Evolutionary conservation across 2,797 vertebrate species (phyloP).

Genomic region (Chloroceryle amazona): DNA sequence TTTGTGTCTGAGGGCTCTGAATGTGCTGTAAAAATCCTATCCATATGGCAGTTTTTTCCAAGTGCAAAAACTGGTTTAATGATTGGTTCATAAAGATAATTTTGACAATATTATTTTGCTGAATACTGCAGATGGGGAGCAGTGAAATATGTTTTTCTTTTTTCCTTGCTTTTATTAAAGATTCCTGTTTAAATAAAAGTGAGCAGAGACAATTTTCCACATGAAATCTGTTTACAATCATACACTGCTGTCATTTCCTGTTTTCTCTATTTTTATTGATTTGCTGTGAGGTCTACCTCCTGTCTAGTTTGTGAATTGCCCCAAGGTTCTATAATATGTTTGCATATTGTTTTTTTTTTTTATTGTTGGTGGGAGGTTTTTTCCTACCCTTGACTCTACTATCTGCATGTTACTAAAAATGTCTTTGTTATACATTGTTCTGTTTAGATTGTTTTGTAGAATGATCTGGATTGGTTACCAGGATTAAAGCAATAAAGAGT

Average conservation of each 20-base stretch:
- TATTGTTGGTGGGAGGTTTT: fast-evolving
- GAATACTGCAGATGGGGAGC: neutral
- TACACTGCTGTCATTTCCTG: neutral
- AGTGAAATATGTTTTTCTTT: neutral
- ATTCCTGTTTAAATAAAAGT: neutral
- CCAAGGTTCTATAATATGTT: neutral
- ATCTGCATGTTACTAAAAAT: neutral
- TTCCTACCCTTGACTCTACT: neutral
- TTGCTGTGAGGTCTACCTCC: neutral
- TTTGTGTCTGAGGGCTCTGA: neutral
- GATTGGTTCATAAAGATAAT: neutral
- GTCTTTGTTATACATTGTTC: neutral
- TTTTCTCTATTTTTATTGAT: neutral
- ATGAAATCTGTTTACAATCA: neutral
- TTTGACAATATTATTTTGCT: neutral
- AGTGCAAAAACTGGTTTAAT: neutral
- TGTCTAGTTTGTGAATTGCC: neutral
- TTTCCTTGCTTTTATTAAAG: neutral
- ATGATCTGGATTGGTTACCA: neutral
- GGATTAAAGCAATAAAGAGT: neutral
- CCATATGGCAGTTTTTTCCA: neutral
- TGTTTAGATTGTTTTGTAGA: neutral
- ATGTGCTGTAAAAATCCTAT: neutral
- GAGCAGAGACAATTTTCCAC: neutral
- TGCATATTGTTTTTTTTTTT: neutral